These are phyloP conservation scores for Malacoraja senta DNA, from an alignment of 2,797 vertebrate genomes.

Conservation along the genomic window DNA sequence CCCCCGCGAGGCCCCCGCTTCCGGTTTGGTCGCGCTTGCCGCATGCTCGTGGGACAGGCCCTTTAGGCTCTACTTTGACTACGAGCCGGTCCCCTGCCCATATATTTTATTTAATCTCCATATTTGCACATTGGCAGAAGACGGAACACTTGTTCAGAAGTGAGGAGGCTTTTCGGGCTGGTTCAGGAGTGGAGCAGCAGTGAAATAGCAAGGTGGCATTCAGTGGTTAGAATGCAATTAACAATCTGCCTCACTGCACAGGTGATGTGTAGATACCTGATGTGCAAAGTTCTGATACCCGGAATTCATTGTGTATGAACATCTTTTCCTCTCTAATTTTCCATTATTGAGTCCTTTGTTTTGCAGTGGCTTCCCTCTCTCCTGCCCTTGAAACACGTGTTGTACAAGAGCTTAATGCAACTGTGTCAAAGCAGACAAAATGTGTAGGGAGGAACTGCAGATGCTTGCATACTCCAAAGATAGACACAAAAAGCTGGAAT, in stretches of 20 bases:
- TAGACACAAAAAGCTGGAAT: too few relatives aligned
- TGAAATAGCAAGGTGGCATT: not conserved
- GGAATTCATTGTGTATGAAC: not conserved
- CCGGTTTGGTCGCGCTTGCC: too few relatives aligned
- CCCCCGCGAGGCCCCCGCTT: too few relatives aligned
- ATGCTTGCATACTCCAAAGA: too few relatives aligned
- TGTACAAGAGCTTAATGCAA: not conserved
- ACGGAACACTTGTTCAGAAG: not conserved
- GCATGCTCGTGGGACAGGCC: too few relatives aligned
- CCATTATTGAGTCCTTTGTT: not conserved
- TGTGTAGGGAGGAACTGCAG: too few relatives aligned
- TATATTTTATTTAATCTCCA: too few relatives aligned
- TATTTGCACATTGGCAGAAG: not conserved
- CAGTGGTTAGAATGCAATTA: not conserved
- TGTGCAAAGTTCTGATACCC: not conserved
- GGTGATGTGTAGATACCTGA: not conserved
- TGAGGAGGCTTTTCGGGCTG: not conserved
- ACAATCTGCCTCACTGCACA: not conserved
- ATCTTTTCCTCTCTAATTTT: not conserved
- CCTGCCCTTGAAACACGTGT: not conserved
- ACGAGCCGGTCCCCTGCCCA: too few relatives aligned
- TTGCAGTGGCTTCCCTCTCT: not conserved
- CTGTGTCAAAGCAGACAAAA: not conserved
- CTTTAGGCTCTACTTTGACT: too few relatives aligned
- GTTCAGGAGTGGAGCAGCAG: not conserved